Base-by-base conservation (phyloP, 2,888 invertebrate species). In the Cataglyphis livida region DNA sequence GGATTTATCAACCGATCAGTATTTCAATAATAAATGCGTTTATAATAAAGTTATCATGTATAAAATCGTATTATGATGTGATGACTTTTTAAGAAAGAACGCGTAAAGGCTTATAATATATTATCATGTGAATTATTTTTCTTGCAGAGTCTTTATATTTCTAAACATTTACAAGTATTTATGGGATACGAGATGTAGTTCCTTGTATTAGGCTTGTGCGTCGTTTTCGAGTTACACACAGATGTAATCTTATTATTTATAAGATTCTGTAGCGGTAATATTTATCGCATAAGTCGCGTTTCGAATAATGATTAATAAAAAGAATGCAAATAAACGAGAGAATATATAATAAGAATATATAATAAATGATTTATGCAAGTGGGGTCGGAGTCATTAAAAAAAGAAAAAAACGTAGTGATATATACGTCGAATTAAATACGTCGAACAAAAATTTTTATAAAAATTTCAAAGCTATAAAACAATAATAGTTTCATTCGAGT, bases 211-310 rank as follows among this genome's bases (percentile, higher is more conserved):
- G 71, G 25, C 41, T 81, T 32, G 57, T 51, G 54, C 64, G 32
- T 66, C 9, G 21, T 66, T 83, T 65, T 21, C 35, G 59, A 54
- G 41, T 51, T 88, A 48, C 25, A 51, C n/a, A n/a, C 4, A 41
- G 38, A 48, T 48, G 66, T 79, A 51, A 75, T 66, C 65, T 66
- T 61, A 61, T 35, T 82, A 74, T 82, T 65, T 68, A 18, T 65
- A 62, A 73, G 41, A 32, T 76, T 35, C 44, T 75, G 38, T 28
- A 65, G 54, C 9, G 28, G 44, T 59, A 15, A 68, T 32, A 68
- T 41, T 41, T 78, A 57, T 6, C 38, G 28, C 4, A 44, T 21
- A 66, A 28, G n/a, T 57, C n/a, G 51, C 7, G 10, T 57, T 35
- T 6, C 10, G 10, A 78, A 35, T 35, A 57, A 10, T 21, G 18